Evolutionary conservation across 2,113 vertebrate species (phyloP).

Genomic region (Cathartes aura): DNA sequence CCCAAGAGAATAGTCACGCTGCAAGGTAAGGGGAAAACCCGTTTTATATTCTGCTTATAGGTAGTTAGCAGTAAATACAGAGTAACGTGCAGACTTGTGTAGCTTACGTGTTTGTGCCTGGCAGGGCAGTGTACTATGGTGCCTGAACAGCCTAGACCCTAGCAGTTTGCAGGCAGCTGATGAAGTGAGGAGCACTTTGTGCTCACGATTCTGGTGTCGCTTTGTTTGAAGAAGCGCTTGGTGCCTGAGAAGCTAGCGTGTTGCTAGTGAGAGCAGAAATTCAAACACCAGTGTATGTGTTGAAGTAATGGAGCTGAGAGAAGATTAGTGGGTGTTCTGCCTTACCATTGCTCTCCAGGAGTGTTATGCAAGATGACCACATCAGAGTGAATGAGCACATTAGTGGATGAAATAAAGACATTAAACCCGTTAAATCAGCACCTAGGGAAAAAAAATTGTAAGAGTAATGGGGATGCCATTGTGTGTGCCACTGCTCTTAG

Average conservation of each 20-base stretch:
- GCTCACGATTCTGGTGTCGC: neutral
- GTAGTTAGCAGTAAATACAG: neutral
- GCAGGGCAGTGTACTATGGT: neutral
- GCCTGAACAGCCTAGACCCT: neutral
- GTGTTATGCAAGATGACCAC: neutral
- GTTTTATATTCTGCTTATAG: neutral
- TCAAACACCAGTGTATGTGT: neutral
- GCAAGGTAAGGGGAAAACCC: neutral
- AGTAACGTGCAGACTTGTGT: neutral
- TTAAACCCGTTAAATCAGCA: neutral
- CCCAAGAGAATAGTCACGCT: neutral
- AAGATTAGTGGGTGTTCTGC: neutral
- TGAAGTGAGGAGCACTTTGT: neutral
- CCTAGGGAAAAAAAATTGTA: too few species aligned
- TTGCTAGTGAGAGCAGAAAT: neutral
- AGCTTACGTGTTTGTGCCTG: neutral
- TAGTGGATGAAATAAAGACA: neutral
- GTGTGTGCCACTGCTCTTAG: neutral
- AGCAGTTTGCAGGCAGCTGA: neutral
- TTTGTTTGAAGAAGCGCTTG: neutral
- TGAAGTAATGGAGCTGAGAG: neutral
- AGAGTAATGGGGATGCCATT: accelerated
- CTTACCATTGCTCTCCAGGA: neutral
- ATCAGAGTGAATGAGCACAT: neutral
- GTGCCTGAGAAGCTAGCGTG: neutral